Percentiles rank a stretch among this genome's conserved stretches.
Evolutionary conservation across 2,797 vertebrate species (phyloP).

Genomic region (Pteronotus mesoamericanus): DNA sequence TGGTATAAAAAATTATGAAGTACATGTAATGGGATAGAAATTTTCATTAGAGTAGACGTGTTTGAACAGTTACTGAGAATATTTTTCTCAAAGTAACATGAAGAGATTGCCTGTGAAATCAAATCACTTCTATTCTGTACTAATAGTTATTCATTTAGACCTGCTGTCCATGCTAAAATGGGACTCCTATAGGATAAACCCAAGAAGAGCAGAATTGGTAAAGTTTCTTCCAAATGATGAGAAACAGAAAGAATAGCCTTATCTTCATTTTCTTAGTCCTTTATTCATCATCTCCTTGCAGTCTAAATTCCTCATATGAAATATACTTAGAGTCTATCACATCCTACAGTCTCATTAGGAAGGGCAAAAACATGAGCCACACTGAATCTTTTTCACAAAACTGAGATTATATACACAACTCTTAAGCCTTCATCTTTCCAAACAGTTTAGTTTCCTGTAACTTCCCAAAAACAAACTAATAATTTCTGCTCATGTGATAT

Average conservation of each 20-base stretch:
- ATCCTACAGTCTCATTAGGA: background rate
- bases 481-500: background rate
- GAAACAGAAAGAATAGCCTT: background rate
- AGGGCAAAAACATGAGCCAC: background rate
- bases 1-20: constrained; percentile 1
- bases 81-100: background rate
- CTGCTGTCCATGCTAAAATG: background rate
- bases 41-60: background rate
- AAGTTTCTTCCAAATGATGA: background rate
- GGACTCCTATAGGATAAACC: background rate
- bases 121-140: background rate
- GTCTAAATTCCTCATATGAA: background rate
- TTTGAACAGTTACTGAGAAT: background rate
- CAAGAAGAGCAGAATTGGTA: background rate
- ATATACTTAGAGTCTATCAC: background rate
- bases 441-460: background rate
- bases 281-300: background rate
- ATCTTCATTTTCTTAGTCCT: background rate
- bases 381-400: background rate
- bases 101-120: background rate
- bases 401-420: background rate
- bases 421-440: background rate
- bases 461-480: background rate
- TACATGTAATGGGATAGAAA: background rate
- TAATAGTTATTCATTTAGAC: background rate